Base-by-base conservation (phyloP, 2,113 vertebrate genomes). In the Anhinga rufa region DNA sequence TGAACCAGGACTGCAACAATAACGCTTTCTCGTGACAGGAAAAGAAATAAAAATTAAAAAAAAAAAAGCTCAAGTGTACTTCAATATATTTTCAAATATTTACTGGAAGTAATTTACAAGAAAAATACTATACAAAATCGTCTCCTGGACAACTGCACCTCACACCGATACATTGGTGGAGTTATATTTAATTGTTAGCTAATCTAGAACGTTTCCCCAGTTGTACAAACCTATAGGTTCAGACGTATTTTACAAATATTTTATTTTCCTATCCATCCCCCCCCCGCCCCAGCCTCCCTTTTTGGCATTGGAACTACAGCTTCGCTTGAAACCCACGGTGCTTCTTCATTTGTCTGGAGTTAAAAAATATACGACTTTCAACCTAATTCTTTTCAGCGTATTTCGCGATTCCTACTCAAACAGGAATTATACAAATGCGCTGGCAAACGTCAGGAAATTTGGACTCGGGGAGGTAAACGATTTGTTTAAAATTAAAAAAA, bases 91-190 rank as follows among this genome's bases (percentile, higher is more conserved):
- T 99, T 98, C 98, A 99, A 99, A 99, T 99, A 99, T 99, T 99
- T 99, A 99, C 99, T 99, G 98, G 98, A 98, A 98, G 98, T 98
- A 98, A 99, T 99, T 98, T 99, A 99, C 99, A 99, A 99, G 99
- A 99, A 99, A 98, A 99, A 99, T 99, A 98, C 98, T 99, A 99
- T 99, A 99, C 99, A 99, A 99, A 99, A 99, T 98, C 98, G 98
- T 98, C 98, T 99, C 98, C 98, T 98, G 98, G 98, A 99, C 99
- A 99, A 98, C 98, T 99, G 99, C 98, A 97, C 98, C 98, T 99
- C 98, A 95, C 98, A 98, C 98, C 98, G 97, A 98, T 98, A 99
- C 97, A 98, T 76, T 95, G 98, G 98, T 98, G 98, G 98, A 97
- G 97, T 97, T 96, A 91, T 93, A 96, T 96, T 97, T 96, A 97